Conservation (phyloP, 2,888 invertebrate species). For the Euspilapteryx auroguttella region DNA sequence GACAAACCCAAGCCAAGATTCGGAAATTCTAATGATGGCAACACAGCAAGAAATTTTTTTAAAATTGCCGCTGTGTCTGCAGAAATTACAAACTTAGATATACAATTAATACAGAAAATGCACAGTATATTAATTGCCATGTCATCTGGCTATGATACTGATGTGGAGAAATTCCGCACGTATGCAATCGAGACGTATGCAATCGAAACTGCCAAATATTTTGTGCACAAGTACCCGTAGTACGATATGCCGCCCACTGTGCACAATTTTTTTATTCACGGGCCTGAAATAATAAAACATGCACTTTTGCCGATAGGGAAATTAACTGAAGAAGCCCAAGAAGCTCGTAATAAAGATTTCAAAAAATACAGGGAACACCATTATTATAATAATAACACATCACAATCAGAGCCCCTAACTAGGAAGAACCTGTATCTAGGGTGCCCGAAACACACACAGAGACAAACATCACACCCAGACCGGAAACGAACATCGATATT, state of each 20-base stretch:
- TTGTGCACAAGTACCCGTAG: neutral
- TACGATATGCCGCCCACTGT: constrained; percentile 2
- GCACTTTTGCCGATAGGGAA: neutral
- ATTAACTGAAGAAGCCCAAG: neutral
- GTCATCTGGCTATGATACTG: neutral
- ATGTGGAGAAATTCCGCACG: constrained; percentile 2
- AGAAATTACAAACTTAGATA: constrained; percentile 14
- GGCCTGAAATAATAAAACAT: constrained; percentile 1
- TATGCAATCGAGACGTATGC: neutral
- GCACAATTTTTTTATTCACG: constrained; percentile 3
- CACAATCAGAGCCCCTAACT: too few relatives aligned
- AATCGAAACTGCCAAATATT: constrained; percentile 1
- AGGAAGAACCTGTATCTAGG: too few relatives aligned
- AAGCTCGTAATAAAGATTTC: too few relatives aligned
- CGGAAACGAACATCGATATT: too few relatives aligned
- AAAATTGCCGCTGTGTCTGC: constrained; percentile 10
- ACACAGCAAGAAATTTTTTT: constrained; percentile 12
- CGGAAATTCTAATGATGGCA: constrained; percentile 8
- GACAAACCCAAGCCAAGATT: constrained; percentile 9
- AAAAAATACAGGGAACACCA: too few relatives aligned
- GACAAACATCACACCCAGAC: too few relatives aligned
- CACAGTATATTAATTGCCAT: neutral
- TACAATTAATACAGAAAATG: constrained; percentile 9
- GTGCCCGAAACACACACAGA: too few relatives aligned
- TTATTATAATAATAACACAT: too few relatives aligned